These are phyloP conservation scores for Orchestes rusci DNA, from an alignment of 2,888 invertebrate species.

Conservation along the genomic window DNA sequence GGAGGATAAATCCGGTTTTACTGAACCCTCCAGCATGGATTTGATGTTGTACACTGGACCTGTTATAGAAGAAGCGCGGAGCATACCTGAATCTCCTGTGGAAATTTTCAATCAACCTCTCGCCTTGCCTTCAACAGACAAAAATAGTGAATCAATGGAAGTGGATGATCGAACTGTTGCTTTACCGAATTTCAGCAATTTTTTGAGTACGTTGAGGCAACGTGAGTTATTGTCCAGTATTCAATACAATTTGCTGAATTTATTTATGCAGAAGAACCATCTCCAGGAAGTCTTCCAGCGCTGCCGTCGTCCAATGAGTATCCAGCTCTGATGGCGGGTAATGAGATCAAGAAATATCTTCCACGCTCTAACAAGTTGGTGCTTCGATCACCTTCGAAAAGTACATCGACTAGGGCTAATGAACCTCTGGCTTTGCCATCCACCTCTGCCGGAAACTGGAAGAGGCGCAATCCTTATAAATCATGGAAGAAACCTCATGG, in stretches of 20 bases:
- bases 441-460: slow-evolving; percentile 34
- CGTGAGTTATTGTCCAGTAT: too few relatives aligned
- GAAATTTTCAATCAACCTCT: slow-evolving; percentile 18
- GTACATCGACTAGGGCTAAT: not conserved
- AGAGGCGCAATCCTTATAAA: slow-evolving; percentile 30
- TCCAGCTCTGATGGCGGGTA: slow-evolving; percentile 39
- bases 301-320: slow-evolving; percentile 31
- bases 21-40: slow-evolving; percentile 16
- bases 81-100: slow-evolving; percentile 21
- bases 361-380: not conserved
- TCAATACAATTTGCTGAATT: too few relatives aligned
- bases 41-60: slow-evolving; percentile 19
- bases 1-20: slow-evolving; percentile 15
- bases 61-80: slow-evolving; percentile 12
- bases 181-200: too few relatives aligned
- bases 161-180: slow-evolving; percentile 22
- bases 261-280: too few relatives aligned
- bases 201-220: too few relatives aligned
- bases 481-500: slow-evolving; percentile 34
- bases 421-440: slow-evolving; percentile 38
- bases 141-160: slow-evolving; percentile 20
- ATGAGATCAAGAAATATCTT: slow-evolving; percentile 33
- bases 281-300: too few relatives aligned
- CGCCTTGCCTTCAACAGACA: slow-evolving; percentile 14
- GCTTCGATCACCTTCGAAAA: not conserved